These are phyloP conservation scores for Clupea harengus DNA, from an alignment of 2,113 vertebrate species.

Conservation along the genomic window DNA sequence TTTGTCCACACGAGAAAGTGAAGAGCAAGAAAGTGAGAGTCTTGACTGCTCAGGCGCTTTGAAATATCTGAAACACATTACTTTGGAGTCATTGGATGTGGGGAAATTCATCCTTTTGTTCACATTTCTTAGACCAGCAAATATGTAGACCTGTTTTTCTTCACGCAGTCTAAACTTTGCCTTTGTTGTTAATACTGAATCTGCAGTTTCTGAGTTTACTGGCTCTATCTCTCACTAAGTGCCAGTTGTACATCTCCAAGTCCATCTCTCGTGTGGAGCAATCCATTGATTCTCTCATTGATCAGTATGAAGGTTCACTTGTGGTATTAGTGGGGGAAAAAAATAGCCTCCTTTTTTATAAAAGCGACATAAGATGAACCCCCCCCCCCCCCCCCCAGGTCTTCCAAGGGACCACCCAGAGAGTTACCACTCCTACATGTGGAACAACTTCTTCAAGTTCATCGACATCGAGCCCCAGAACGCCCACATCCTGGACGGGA, in stretches of 20 bases:
- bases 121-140: neutral
- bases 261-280: neutral
- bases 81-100: neutral
- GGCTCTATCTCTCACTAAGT: neutral
- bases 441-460: constrained; percentile 98
- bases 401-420: constrained; percentile 89
- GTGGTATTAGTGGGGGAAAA: neutral
- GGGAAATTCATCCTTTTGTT: neutral
- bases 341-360: neutral
- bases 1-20: neutral
- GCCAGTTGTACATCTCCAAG: neutral
- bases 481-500: constrained; percentile 90
- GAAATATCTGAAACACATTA: neutral
- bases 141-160: neutral
- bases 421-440: constrained; percentile 99
- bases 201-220: neutral
- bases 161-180: neutral
- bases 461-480: constrained; percentile 89
- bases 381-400: constrained; percentile 61
- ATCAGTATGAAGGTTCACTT: neutral
- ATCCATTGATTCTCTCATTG: neutral
- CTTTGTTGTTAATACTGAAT: neutral
- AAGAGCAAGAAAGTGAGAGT: neutral
- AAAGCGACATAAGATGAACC: neutral
- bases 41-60: neutral